Evolutionary conservation across 2,113 vertebrate species (phyloP).

Genomic region (Ahaetulla prasina): DNA sequence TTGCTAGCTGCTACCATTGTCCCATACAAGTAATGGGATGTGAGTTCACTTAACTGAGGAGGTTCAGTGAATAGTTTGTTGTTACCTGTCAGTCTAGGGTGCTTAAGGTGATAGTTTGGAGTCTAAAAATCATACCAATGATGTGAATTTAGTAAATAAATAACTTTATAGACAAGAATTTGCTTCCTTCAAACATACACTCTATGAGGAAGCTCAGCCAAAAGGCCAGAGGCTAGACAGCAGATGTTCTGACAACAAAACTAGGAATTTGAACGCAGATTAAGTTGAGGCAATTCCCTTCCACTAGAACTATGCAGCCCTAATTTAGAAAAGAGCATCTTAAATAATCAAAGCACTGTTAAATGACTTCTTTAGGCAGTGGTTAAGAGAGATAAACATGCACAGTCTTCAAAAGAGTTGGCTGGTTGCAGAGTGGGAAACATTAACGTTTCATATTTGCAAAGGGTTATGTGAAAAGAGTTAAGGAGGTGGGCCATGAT

Average conservation of each 20-base stretch:
- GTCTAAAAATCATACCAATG: not conserved
- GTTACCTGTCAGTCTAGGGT: not conserved
- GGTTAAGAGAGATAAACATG: constrained; percentile 47
- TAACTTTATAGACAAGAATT: constrained; percentile 48
- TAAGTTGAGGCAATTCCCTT: constrained; percentile 50
- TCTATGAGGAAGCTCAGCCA: constrained; percentile 29
- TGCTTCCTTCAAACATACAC: constrained; percentile 48
- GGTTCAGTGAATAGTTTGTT: not conserved
- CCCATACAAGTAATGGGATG: not conserved
- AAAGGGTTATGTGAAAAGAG: constrained; percentile 36
- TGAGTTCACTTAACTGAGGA: not conserved
- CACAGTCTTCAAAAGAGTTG: constrained; percentile 37
- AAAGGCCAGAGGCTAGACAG: constrained; percentile 44
- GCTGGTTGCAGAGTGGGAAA: constrained; percentile 45
- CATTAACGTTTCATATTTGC: constrained; percentile 47
- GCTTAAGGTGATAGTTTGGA: not conserved
- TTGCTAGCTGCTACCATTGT: not conserved
- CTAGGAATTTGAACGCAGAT: constrained; percentile 50
- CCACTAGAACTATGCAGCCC: constrained; percentile 49
- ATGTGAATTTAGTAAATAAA: not conserved
- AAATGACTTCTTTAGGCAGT: constrained; percentile 54
- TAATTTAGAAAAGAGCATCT: constrained; percentile 53
- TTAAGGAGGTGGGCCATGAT: constrained; percentile 29
- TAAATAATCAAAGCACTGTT: constrained; percentile 57
- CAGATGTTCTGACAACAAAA: constrained; percentile 26